phyloP scores from a whole-genome alignment of 2,797 vertebrate genomes.

The Hipposideros larvatus region DNA sequence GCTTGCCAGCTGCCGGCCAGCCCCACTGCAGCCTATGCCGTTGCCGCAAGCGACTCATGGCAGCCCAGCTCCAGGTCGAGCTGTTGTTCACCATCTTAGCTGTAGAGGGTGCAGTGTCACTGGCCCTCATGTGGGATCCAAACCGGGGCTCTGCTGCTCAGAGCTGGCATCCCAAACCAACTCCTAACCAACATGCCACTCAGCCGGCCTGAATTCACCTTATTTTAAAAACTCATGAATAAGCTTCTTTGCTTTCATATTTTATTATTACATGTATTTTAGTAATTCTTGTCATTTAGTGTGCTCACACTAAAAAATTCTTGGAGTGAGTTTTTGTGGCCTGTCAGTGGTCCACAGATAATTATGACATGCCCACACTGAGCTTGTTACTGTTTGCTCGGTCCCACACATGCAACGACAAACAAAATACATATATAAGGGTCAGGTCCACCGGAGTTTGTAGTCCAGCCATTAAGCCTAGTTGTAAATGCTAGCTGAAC shows the following conservation, averaged over 20 bases:
- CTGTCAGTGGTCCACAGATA: neutral
- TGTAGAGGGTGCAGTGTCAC: too few species aligned
- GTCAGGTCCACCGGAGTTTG: neutral
- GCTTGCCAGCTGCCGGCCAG: too few species aligned
- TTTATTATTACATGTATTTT: neutral
- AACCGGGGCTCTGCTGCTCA: too few species aligned
- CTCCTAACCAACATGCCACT: too few species aligned
- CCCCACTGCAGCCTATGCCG: too few species aligned
- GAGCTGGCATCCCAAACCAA: too few species aligned
- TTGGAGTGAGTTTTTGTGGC: neutral
- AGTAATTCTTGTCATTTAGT: too few species aligned
- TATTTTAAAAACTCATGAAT: neutral
- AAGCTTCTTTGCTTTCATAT: neutral
- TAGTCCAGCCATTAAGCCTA: neutral
- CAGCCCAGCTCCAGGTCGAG: too few species aligned
- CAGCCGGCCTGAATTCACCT: neutral
- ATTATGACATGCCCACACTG: neutral
- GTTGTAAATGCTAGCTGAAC: neutral
- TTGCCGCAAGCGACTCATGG: too few species aligned
- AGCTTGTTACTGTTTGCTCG: neutral
- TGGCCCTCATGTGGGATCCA: too few species aligned
- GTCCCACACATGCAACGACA: neutral
- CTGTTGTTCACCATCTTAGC: too few species aligned
- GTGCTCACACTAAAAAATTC: neutral
- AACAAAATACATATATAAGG: neutral